Percentiles rank a stretch among this genome's conserved stretches.
These are phyloP conservation scores for Whitmania pigra DNA, from an alignment of 1,140 invertebrate species.

Conservation along the genomic window DNA sequence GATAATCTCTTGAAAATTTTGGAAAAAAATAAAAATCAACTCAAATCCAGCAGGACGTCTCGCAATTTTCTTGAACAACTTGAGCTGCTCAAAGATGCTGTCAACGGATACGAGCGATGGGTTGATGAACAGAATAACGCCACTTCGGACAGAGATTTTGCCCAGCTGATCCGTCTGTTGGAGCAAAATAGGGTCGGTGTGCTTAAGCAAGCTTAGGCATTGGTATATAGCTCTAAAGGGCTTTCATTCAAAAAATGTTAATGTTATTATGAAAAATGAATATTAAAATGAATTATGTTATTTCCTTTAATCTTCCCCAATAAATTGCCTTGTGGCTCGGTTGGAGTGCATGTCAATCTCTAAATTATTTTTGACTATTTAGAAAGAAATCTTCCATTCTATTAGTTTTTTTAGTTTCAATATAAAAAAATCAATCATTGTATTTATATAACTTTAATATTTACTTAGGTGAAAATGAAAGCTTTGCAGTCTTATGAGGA, in stretches of 20 bases:
- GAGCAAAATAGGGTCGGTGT: conserved; percentile 6
- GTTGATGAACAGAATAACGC: background rate
- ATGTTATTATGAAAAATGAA: background rate
- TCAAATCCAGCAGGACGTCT: background rate
- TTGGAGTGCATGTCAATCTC: no score
- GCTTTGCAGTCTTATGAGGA: no score
- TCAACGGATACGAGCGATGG: background rate
- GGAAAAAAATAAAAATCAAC: background rate
- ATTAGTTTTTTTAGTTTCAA: no score
- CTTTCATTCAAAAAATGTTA: background rate
- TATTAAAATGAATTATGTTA: no score
- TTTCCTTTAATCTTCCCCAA: no score
- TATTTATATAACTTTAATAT: no score
- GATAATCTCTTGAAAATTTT: background rate
- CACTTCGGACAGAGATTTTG: background rate
- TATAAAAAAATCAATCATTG: no score
- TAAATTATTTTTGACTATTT: no score
- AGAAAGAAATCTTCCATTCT: no score
- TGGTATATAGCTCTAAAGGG: background rate
- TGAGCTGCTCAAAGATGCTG: background rate
- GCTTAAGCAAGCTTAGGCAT: background rate
- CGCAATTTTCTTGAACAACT: background rate
- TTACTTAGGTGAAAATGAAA: no score
- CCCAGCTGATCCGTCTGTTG: background rate
- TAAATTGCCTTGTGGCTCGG: no score